These are phyloP conservation scores for Holothuria leucospilota DNA, from an alignment of 53 echinoderm and acorn worm species.

Conservation along the genomic window DNA sequence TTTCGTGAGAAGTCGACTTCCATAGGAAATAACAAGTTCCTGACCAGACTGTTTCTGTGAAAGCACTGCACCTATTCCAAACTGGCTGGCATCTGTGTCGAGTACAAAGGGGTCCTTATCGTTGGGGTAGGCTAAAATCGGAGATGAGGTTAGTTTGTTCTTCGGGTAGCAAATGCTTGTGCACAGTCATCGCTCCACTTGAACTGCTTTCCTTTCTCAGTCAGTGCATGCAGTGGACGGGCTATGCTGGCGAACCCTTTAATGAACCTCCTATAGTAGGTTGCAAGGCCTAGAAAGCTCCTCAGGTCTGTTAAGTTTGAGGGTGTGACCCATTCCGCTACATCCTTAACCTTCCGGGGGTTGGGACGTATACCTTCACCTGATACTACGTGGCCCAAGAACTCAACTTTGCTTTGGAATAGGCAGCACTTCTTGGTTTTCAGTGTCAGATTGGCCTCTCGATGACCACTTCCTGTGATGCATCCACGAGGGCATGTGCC, in stretches of 20 bases:
- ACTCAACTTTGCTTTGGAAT: slow-evolving; percentile 1
- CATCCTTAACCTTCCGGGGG: neutral
- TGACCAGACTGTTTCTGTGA: no score
- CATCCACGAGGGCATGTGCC: neutral
- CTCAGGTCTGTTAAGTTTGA: neutral
- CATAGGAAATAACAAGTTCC: neutral
- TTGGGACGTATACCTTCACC: neutral
- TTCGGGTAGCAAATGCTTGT: no score
- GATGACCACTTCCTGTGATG: neutral
- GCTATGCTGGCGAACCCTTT: neutral
- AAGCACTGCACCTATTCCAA: no score
- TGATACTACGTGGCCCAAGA: neutral
- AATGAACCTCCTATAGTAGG: neutral
- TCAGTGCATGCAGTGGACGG: neutral
- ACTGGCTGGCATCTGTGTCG: no score
- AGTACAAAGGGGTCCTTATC: no score
- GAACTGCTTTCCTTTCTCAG: no score
- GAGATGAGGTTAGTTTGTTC: no score
- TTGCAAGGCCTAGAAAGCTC: neutral
- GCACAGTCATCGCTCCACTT: no score
- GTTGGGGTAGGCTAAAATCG: no score
- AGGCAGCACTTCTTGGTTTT: slow-evolving; percentile 10
- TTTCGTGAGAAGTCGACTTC: slow-evolving; percentile 6
- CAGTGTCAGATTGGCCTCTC: neutral
- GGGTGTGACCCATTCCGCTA: neutral